Conservation (phyloP, 2,797 vertebrate species). For the Notolabrus celidotus region DNA sequence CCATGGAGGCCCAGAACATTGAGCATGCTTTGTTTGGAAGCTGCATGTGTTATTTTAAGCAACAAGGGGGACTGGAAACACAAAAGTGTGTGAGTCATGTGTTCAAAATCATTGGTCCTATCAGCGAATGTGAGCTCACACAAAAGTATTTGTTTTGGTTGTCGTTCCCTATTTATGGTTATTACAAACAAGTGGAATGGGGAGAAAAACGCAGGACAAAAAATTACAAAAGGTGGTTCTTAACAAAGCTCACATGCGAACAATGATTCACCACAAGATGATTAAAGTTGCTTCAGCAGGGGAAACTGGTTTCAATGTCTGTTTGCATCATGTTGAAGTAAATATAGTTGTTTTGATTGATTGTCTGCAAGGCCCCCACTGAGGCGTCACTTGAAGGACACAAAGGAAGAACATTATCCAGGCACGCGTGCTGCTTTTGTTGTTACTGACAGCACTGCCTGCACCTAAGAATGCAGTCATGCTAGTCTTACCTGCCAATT, state of each 20-base stretch:
- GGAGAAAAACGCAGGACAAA: conserved; percentile 12
- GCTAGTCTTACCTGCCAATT: conserved; percentile 20
- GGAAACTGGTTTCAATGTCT: neutral
- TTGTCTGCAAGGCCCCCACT: neutral
- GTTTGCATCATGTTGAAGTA: neutral
- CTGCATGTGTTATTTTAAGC: conserved; percentile 73
- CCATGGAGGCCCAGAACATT: conserved; percentile 66
- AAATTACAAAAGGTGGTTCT: conserved; percentile 1
- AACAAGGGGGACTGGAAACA: conserved; percentile 65
- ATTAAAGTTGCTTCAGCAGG: too few relatives aligned
- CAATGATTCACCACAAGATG: conserved; percentile 6
- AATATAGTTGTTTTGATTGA: conserved; percentile 2
- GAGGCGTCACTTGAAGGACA: conserved; percentile 11
- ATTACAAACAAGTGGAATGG: conserved; percentile 27
- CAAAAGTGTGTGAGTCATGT: conserved; percentile 74
- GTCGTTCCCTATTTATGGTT: conserved; percentile 63
- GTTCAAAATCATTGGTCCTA: conserved; percentile 66
- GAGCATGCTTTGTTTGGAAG: conserved; percentile 81
- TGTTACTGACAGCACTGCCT: neutral
- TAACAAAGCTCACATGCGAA: neutral
- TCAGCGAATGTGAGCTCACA: conserved; percentile 60
- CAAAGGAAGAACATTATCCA: neutral
- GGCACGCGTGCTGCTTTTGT: neutral
- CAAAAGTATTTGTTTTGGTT: conserved; percentile 49
- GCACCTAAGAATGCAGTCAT: conserved; percentile 8